A percentile compares a stretch with the other conserved stretches of the same genome.
These are phyloP conservation scores for Centrocercus urophasianus DNA, from an alignment of 2,113 vertebrate species.

Conservation along the genomic window DNA sequence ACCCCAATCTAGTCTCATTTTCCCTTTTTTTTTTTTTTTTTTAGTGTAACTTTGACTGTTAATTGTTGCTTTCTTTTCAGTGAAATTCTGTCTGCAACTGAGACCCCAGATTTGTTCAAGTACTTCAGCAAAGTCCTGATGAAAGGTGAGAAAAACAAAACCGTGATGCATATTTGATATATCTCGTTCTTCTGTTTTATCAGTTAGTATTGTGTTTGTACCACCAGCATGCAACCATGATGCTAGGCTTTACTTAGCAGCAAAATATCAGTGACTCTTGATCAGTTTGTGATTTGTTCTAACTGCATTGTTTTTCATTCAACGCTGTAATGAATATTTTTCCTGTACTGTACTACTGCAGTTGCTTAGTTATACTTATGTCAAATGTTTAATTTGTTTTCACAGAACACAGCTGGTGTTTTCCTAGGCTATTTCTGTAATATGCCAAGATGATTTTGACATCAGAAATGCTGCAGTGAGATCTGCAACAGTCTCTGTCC, in stretches of 20 bases:
- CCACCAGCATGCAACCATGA: fast-evolving
- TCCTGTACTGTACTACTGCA: too few relatives aligned
- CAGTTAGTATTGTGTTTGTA: too few relatives aligned
- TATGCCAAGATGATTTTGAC: neutral
- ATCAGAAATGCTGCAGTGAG: too few relatives aligned
- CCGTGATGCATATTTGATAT: fast-evolving
- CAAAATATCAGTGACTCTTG: fast-evolving
- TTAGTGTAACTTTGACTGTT: neutral
- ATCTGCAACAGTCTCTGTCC: too few relatives aligned
- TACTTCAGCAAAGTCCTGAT: neutral
- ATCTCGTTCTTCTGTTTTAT: neutral
- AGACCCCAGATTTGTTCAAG: neutral
- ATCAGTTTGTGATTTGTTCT: too few relatives aligned
- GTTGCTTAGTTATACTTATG: neutral
- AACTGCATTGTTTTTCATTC: fast-evolving
- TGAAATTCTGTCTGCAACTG: neutral
- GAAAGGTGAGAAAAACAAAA: too few relatives aligned
- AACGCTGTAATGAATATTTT: fast-evolving
- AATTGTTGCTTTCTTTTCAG: neutral
- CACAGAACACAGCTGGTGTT: fast-evolving
- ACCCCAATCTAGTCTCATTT: neutral
- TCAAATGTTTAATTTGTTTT: fast-evolving
- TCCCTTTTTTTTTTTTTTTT: fast-evolving
- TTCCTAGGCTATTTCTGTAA: neutral
- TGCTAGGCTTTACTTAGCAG: too few relatives aligned